These are phyloP conservation scores for Sycobia sp. DNA, from an alignment of 1,140 invertebrate species.

Conservation along the genomic window DNA sequence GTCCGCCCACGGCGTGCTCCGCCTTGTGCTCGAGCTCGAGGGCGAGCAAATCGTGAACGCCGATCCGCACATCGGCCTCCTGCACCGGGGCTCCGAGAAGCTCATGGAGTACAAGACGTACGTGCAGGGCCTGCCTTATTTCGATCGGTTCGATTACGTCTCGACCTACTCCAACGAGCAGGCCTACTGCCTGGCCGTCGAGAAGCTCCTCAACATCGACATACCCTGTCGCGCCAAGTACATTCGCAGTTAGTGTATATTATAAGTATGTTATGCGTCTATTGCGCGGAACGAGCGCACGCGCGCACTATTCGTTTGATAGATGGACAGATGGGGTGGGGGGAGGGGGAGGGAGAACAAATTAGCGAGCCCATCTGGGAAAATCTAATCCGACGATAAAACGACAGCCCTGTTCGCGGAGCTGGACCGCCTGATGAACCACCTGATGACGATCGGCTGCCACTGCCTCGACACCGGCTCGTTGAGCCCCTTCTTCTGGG, in stretches of 20 bases:
- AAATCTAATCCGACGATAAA: no score
- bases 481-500: slow-evolving; percentile 97
- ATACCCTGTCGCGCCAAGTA: slow-evolving; percentile 93
- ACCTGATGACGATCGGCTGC: slow-evolving; percentile 91
- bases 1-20: slow-evolving; percentile 95
- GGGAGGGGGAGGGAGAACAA: no score
- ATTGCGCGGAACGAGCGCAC: no score
- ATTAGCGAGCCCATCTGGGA: no score
- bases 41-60: slow-evolving; percentile 88
- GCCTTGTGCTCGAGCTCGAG: slow-evolving; percentile 90
- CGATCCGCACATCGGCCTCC: slow-evolving; percentile 94
- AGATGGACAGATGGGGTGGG: no score
- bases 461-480: slow-evolving; percentile 96
- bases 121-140: slow-evolving; percentile 94
- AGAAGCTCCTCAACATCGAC: slow-evolving; percentile 95
- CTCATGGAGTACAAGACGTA: slow-evolving; percentile 99
- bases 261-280: no score
- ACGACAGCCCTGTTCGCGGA: slow-evolving; percentile 82
- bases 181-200: slow-evolving; percentile 92
- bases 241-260: slow-evolving; percentile 86
- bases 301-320: no score
- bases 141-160: slow-evolving; percentile 97
- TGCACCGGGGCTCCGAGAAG: slow-evolving; percentile 97
- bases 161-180: slow-evolving; percentile 99
- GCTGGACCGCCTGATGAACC: slow-evolving; percentile 90